Base-by-base conservation (phyloP, 64 coral and sea anemone species). In the Orbicella faveolata region DNA sequence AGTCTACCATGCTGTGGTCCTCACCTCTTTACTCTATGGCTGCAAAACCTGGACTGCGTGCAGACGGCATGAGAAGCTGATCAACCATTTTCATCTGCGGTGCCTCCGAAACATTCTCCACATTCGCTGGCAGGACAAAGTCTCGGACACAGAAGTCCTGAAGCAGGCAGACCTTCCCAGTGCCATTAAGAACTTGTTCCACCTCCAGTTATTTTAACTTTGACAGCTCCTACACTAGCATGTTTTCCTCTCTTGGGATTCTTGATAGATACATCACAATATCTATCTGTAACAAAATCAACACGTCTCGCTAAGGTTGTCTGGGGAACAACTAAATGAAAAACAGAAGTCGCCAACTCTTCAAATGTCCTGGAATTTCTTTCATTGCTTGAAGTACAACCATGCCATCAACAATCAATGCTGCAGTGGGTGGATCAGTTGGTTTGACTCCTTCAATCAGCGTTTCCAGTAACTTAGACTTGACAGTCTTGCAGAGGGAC, bases 331-430 rank as follows among this genome's bases (percentile, higher is more conserved):
- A 68, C 81, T 86, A 54, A 77, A 92, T 84, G 33, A 54, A 92
- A 86, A 77, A 86, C 30, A 52, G 81, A 26, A 23, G 80, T 83
- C 17, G 74, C 81, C 83, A 86, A 51, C 90, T 92, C 90, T 92
- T 86, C 73, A 86, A 92, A 86, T 52, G 89, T 77, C 11, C 80
- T 91, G 89, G 80, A 25, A 91, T 65, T 59, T 85, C 64, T 78
- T 92, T 86, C 21, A 92, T 92, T 54, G 81, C 74, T 59, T 92
- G 81, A 85, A 92, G 90, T 86, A 92, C 57, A 61, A 81, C 81
- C 81, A 86, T 92, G 90, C 90, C 90, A 92, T 86, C 74, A 53
- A 86, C 36, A 63, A 92, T 92, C 19, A 92, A 73, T 86, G 80
- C 83, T 76, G 74, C 30, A 30, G 30, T 30, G 30, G 30, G 30